Percentiles rank a stretch among this genome's conserved stretches.
phyloP scores from a whole-genome alignment of 2,888 invertebrate genomes.

The Galerucella pusilla region DNA sequence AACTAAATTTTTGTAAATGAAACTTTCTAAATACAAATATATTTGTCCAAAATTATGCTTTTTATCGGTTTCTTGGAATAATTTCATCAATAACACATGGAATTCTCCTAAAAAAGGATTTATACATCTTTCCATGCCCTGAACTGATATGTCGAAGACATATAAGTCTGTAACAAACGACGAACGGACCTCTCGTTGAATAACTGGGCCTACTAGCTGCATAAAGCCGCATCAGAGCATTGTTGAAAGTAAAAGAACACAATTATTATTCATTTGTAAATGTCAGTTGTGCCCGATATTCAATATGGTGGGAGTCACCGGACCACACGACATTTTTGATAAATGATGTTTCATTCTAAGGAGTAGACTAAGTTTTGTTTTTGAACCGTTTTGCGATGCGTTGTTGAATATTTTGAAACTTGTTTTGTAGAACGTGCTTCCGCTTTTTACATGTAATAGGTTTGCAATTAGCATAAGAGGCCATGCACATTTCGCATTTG shows the following conservation, averaged over 20 bases:
- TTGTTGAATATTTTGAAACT: constrained; percentile 62
- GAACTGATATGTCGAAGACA: constrained; percentile 11
- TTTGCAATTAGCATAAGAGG: constrained; percentile 32
- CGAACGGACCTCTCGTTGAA: constrained; percentile 48
- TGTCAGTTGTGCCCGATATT: constrained; percentile 66
- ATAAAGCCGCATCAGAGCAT: constrained; percentile 58
- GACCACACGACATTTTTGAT: constrained; percentile 65
- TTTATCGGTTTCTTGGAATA: not conserved
- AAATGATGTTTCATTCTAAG: constrained; percentile 65
- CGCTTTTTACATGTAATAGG: constrained; percentile 48
- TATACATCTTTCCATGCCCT: constrained; percentile 14
- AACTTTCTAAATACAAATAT: not conserved
- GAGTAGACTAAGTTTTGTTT: constrained; percentile 54
- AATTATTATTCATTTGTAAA: constrained; percentile 67
- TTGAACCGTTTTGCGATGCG: constrained; percentile 62
- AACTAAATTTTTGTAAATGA: not conserved
- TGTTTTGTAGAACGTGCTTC: constrained; percentile 45
- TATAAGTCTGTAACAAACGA: constrained; percentile 44
- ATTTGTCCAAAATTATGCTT: not conserved
- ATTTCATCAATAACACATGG: constrained; percentile 10
- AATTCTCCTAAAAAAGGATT: constrained; percentile 17
- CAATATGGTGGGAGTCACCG: constrained; percentile 66
- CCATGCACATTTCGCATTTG: constrained; percentile 33
- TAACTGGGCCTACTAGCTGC: constrained; percentile 56
- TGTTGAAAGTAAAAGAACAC: constrained; percentile 65